A percentile compares a stretch with the other conserved stretches of the same genome.
phyloP scores from a whole-genome alignment of 2,797 vertebrate species.

The Lepilemur ruficaudatus region DNA sequence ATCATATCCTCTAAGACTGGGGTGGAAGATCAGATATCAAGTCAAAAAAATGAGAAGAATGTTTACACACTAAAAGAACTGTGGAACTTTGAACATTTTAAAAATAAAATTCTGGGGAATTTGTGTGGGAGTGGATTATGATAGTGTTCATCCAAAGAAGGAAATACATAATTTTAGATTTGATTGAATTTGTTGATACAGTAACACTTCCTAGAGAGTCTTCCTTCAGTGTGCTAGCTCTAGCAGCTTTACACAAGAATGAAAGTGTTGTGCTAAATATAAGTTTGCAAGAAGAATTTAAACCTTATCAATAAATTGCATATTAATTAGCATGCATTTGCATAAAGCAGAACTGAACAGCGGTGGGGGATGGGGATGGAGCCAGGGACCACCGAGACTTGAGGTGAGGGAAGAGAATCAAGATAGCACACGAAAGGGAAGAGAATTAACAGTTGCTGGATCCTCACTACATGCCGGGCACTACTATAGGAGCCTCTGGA shows the following conservation, averaged over 20 bases:
- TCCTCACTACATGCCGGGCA: background rate
- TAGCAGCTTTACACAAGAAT: background rate
- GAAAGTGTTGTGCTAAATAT: background rate
- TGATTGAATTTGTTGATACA: constrained; percentile 6
- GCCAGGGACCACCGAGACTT: background rate
- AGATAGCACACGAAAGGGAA: background rate
- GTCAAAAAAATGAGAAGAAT: background rate
- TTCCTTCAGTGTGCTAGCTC: background rate
- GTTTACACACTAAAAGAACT: background rate
- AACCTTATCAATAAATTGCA: background rate
- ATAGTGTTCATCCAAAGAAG: background rate
- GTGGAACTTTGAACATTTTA: background rate
- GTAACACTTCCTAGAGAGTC: background rate
- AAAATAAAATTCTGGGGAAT: background rate
- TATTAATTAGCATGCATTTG: background rate
- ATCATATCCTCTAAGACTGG: background rate
- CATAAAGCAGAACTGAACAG: background rate
- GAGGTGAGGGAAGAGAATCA: background rate
- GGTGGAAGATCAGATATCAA: background rate
- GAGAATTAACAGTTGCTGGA: background rate
- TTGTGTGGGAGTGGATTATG: background rate
- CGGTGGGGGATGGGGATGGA: background rate
- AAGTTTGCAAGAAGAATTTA: background rate
- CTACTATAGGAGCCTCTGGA: background rate
- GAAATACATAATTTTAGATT: background rate